These are phyloP conservation scores for Gymnoscelis rufifasciata DNA, from an alignment of 2,888 invertebrate species.

Conservation along the genomic window DNA sequence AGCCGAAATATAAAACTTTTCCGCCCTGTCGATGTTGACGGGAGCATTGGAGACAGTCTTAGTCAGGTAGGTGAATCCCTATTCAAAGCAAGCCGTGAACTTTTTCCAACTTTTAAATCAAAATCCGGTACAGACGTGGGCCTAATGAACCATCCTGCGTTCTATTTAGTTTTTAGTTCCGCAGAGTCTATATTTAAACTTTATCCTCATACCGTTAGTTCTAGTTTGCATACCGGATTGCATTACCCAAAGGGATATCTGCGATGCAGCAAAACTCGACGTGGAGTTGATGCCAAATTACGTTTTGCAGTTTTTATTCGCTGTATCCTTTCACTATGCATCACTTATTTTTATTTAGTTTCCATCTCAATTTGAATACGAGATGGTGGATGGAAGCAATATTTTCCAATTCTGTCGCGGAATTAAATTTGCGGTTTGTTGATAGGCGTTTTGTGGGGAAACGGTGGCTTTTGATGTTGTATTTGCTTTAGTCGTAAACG, in stretches of 20 bases:
- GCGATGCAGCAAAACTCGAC: slow-evolving; percentile 23
- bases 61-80: slow-evolving; percentile 61
- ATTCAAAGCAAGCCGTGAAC: slow-evolving; percentile 14
- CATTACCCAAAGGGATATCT: slow-evolving; percentile 35
- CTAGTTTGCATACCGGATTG: slow-evolving; percentile 48
- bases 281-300: slow-evolving; percentile 40
- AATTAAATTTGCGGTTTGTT: slow-evolving; percentile 60
- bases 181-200: slow-evolving; percentile 43
- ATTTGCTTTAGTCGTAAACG: slow-evolving; percentile 32
- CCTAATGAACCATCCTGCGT: slow-evolving; percentile 56
- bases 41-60: slow-evolving; percentile 71
- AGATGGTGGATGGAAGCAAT: slow-evolving; percentile 53
- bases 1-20: slow-evolving; percentile 58
- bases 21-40: slow-evolving; percentile 63
- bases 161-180: slow-evolving; percentile 50
- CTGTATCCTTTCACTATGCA: slow-evolving; percentile 36
- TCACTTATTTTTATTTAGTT: slow-evolving; percentile 43
- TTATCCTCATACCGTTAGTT: slow-evolving; percentile 34
- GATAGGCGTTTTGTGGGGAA: slow-evolving; percentile 41
- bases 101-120: slow-evolving; percentile 39
- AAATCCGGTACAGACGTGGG: slow-evolving; percentile 38
- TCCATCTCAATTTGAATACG: slow-evolving; percentile 58
- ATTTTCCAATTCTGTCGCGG: slow-evolving; percentile 54
- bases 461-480: slow-evolving; percentile 36
- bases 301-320: slow-evolving; percentile 36